A percentile compares a stretch with the other conserved stretches of the same genome.
phyloP scores from a whole-genome alignment of 2,888 invertebrate species.

The Omphaloscelis lunosa region DNA sequence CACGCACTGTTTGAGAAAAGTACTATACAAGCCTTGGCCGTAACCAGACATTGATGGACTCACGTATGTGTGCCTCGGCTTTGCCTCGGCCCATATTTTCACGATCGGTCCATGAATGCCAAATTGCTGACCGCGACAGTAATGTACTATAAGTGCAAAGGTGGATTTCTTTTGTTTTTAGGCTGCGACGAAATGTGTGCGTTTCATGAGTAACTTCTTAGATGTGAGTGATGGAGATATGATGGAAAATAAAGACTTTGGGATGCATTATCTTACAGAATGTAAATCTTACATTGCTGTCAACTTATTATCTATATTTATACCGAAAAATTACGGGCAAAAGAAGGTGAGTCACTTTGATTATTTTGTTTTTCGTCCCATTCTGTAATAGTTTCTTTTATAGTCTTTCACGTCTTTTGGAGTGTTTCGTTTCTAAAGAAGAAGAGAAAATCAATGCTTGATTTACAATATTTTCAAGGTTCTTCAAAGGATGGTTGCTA shows the following conservation, averaged over 20 bases:
- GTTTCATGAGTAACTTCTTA: not conserved
- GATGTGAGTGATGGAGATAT: not conserved
- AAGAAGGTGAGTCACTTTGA: not conserved
- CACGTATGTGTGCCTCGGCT: no score
- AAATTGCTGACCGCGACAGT: no score
- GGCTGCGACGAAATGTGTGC: not conserved
- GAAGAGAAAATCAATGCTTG: not conserved
- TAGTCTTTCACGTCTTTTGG: not conserved
- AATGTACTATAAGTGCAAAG: no score
- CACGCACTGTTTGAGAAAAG: no score
- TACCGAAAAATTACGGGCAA: not conserved
- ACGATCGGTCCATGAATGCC: no score
- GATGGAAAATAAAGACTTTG: not conserved
- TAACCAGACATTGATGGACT: no score
- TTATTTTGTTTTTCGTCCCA: not conserved
- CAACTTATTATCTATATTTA: not conserved
- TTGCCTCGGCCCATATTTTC: no score
- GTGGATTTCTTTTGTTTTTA: not conserved
- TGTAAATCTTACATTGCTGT: not conserved
- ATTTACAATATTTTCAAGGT: not conserved
- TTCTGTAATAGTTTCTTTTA: not conserved
- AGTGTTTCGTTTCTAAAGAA: not conserved
- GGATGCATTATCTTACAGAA: not conserved
- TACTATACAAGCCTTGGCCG: no score
- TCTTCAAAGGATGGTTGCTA: not conserved